Evolutionary conservation across 53 echinoderm and acorn worm species (phyloP).

Genomic region (Henricia sp.): DNA sequence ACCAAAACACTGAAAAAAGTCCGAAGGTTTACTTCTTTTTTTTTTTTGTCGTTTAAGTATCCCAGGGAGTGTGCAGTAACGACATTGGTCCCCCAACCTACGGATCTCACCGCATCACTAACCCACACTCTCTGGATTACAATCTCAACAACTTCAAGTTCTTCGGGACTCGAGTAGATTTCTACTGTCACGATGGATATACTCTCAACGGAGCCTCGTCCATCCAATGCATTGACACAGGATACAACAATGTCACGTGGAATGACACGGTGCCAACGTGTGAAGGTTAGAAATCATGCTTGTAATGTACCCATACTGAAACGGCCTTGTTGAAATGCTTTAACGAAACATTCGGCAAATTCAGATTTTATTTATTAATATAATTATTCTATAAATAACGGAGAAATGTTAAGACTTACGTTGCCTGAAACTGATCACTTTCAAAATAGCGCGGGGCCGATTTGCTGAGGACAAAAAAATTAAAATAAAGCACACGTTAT

Average conservation of each 20-base stretch:
- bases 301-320: too few species aligned
- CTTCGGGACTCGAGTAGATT: conserved; percentile 27
- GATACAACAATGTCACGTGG: conserved; percentile 20
- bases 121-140: conserved; percentile 19
- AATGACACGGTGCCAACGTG: conserved; percentile 34
- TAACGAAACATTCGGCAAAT: too few species aligned
- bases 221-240: conserved; percentile 16
- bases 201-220: conserved; percentile 2
- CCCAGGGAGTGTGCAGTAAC: conserved; percentile 38
- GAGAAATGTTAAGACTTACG: too few species aligned
- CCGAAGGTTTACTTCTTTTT: neutral
- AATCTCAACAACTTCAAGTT: conserved; percentile 37
- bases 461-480: too few species aligned
- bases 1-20: neutral
- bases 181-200: conserved; percentile 31
- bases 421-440: too few species aligned
- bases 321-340: too few species aligned
- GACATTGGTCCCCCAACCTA: conserved; percentile 37
- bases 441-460: too few species aligned
- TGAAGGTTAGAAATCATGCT: too few species aligned
- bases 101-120: conserved; percentile 16
- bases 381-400: too few species aligned
- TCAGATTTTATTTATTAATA: too few species aligned
- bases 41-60: conserved; percentile 10
- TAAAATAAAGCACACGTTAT: too few species aligned